Base-by-base conservation (phyloP, 2,797 vertebrate species). In the Coranthus polyacanthus region DNA sequence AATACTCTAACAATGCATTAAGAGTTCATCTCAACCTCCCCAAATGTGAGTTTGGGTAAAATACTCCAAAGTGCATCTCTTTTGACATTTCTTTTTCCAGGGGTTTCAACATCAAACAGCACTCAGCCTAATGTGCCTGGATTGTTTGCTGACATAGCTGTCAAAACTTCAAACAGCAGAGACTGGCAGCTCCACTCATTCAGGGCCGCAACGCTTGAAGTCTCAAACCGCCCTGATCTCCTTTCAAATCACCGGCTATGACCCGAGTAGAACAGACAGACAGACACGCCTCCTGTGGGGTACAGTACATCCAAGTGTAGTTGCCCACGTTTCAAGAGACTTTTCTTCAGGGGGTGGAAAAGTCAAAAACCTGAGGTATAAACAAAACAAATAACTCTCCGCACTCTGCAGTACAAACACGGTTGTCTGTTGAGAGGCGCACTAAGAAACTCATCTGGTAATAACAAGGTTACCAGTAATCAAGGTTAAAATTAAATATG, bases 81-180 rank as follows among this genome's bases (percentile, higher is more conserved):
- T 84, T 75, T 88, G 86, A 85, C 82, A 72, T 65, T 83, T 80
- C 36, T 68, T 82, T 82, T 82, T 82, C 67, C 46, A 60, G 49
- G 79, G 50, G 44, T 78, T 78, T 82, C 62, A 69, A 85, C 88
- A 88, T 93, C 92, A 92, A 91, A 91, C 88, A 84, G 66, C 69
- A 51, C 51, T 89, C 63, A 84, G 55, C 49, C 81, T 92, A 93
- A 93, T 91, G 64, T 81, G 75, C 62, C 56, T 22, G 74, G 89
- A 93, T 85, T 82, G 90, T 89, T 89, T 92, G 85, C 89, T 90
- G 90, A 92, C 90, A 86, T 70, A 85, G 83, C 89, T 81, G 91
- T 92, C 92, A 92, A 83, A 84, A 92, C 91, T 92, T 92, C 92
- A 93, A 93, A 93, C 87, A 66, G 74, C 22, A 39, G 39, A 85